Conservation (phyloP, 2,888 invertebrate genomes). For the Pseudeuparius sepicola region DNA sequence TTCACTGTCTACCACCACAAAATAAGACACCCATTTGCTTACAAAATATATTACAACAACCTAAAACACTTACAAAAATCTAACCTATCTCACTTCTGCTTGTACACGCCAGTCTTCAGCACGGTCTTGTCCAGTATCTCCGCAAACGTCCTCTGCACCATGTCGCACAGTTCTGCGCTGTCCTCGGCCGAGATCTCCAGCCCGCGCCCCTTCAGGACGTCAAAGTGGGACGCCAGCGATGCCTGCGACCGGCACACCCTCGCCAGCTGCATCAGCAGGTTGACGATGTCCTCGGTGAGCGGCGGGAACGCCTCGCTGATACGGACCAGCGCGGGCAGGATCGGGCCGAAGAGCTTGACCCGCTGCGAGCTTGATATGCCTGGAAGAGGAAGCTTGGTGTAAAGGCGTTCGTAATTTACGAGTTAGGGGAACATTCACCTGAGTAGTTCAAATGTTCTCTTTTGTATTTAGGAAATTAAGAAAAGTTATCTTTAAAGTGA, state of each 20-base stretch:
- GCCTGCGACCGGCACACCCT: constrained; percentile 77
- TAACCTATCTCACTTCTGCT: no score
- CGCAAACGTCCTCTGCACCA: constrained; percentile 45
- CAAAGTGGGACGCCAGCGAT: constrained; percentile 47
- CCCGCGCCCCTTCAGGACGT: constrained; percentile 35
- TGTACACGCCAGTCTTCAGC: constrained; percentile 56
- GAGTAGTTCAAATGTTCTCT: constrained; percentile 2
- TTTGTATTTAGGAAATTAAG: constrained; percentile 8
- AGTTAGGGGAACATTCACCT: no score
- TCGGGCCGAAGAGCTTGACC: constrained; percentile 71
- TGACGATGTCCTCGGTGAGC: constrained; percentile 78
- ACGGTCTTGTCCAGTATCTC: constrained; percentile 55
- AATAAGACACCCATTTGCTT: no score
- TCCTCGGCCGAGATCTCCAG: constrained; percentile 35
- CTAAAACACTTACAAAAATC: no score
- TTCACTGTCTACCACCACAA: no score
- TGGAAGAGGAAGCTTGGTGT: no score
- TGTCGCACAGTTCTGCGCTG: constrained; percentile 35
- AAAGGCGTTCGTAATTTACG: no score
- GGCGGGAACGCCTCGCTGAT: constrained; percentile 91
- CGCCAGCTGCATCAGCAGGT: constrained; percentile 75
- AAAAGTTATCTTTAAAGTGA: no score
- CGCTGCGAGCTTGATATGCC: constrained; percentile 73
- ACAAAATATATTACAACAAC: no score
- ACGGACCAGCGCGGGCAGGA: constrained; percentile 74